These are phyloP conservation scores for Ophioninae sp. DNA, from an alignment of 2,888 invertebrate genomes.

Conservation along the genomic window DNA sequence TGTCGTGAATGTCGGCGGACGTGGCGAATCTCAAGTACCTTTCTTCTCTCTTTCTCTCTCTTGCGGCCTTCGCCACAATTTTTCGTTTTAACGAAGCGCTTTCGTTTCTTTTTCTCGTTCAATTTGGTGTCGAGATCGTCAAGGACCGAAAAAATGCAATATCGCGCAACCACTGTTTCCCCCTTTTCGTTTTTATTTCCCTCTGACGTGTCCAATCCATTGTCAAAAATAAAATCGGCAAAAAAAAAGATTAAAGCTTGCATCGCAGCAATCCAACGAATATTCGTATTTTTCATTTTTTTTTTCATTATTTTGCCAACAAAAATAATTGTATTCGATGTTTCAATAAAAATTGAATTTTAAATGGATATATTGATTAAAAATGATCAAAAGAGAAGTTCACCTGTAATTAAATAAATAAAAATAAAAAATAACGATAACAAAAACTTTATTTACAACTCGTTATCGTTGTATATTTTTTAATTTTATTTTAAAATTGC, in stretches of 20 bases:
- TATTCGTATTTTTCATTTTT: background rate
- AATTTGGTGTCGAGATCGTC: background rate
- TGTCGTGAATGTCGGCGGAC: slow-evolving; percentile 35
- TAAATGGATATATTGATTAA: too few relatives aligned
- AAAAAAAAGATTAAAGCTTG: background rate
- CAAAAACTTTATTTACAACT: too few relatives aligned
- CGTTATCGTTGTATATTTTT: too few relatives aligned
- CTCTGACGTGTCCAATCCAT: background rate
- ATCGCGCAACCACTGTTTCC: background rate
- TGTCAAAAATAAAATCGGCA: background rate
- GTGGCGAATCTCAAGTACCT: slow-evolving; percentile 41
- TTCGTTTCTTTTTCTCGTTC: slow-evolving; percentile 23
- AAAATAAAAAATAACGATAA: too few relatives aligned
- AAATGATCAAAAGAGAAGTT: too few relatives aligned
- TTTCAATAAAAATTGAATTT: too few relatives aligned
- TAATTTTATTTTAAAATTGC: too few relatives aligned
- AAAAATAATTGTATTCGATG: background rate
- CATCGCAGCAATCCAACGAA: background rate
- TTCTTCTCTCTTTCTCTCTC: slow-evolving; percentile 10
- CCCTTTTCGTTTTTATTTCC: background rate
- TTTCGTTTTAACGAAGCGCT: slow-evolving; percentile 28
- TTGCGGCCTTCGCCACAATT: slow-evolving; percentile 23
- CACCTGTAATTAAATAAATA: too few relatives aligned
- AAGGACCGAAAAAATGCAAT: background rate
- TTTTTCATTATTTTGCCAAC: too few relatives aligned